phyloP scores from a whole-genome alignment of 2,888 invertebrate species.

The Arctia plantaginis region DNA sequence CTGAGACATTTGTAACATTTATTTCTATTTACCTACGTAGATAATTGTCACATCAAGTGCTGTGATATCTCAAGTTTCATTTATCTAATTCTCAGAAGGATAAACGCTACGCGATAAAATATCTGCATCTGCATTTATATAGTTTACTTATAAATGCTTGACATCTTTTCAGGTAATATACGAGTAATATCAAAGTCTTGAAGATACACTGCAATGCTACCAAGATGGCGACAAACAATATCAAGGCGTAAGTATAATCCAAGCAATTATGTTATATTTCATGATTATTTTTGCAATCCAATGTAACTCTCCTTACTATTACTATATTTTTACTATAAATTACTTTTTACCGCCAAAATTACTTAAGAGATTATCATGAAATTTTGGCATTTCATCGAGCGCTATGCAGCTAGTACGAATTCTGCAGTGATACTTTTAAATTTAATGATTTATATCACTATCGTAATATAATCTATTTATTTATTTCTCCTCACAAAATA shows the following conservation, averaged over 20 bases:
- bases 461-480: too few relatives aligned
- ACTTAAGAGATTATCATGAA: background rate
- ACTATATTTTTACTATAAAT: background rate
- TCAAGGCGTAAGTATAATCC: conserved; percentile 75
- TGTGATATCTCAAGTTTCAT: conserved; percentile 33
- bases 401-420: background rate
- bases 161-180: conserved; percentile 56
- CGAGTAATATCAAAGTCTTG: conserved; percentile 33
- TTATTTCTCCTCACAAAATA: too few relatives aligned
- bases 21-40: conserved; percentile 29
- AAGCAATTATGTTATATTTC: background rate
- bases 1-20: conserved; percentile 18
- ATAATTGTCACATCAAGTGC: conserved; percentile 26
- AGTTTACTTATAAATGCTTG: conserved; percentile 23
- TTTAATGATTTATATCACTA: too few relatives aligned
- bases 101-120: conserved; percentile 23
- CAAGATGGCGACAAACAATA: conserved; percentile 75
- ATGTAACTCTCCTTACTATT: background rate
- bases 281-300: background rate
- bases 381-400: too few relatives aligned
- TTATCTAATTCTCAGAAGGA: conserved; percentile 25
- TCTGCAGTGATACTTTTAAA: background rate
- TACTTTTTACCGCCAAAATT: background rate
- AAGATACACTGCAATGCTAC: conserved; percentile 65
- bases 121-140: conserved; percentile 22